These are phyloP conservation scores for Scalopus aquaticus DNA, from an alignment of 2,113 vertebrate species.

Conservation along the genomic window DNA sequence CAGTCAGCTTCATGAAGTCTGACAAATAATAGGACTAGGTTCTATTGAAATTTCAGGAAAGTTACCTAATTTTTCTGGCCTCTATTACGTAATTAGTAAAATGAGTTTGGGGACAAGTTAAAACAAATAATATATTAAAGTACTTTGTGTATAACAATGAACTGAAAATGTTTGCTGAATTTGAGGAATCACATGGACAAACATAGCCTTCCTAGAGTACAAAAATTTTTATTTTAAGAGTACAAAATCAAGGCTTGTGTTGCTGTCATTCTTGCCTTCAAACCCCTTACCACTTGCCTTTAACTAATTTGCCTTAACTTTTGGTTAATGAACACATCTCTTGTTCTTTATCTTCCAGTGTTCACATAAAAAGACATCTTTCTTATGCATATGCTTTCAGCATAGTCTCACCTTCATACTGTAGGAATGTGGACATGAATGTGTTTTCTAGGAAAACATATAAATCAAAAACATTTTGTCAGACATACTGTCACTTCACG, in stretches of 20 bases:
- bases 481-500: background rate
- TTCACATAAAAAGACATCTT: background rate
- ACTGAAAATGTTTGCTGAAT: background rate
- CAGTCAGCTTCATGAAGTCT: background rate
- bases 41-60: background rate
- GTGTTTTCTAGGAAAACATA: conserved; percentile 8
- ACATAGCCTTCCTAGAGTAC: background rate
- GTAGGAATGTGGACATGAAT: background rate
- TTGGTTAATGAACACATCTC: background rate
- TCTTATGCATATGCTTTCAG: background rate
- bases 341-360: background rate
- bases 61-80: conserved; percentile 6
- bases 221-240: background rate
- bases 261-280: background rate
- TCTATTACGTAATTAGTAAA: conserved; percentile 51
- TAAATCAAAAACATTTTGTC: background rate
- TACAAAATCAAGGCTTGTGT: background rate
- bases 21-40: background rate
- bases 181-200: background rate
- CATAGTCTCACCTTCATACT: background rate
- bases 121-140: background rate
- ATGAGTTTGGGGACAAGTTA: background rate
- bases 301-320: background rate
- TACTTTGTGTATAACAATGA: background rate
- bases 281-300: background rate